These are phyloP conservation scores for Neoitamus cyanurus DNA, from an alignment of 2,888 invertebrate species.

Conservation along the genomic window DNA sequence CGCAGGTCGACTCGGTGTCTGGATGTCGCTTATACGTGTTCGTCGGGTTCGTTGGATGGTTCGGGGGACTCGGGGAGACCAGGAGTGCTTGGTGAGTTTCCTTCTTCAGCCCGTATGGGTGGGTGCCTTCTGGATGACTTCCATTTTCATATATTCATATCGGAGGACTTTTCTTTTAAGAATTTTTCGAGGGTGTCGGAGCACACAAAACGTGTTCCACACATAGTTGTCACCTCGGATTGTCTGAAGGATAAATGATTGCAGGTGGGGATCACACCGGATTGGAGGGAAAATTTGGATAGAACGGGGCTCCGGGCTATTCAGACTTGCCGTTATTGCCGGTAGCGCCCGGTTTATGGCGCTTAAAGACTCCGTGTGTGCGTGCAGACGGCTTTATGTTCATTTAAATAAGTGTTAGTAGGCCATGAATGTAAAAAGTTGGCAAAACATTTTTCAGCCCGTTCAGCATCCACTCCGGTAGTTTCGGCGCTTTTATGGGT, in stretches of 20 bases:
- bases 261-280: neutral
- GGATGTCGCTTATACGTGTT: neutral
- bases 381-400: slow-evolving; percentile 5
- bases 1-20: neutral
- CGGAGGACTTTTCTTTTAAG: neutral
- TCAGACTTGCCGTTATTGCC: slow-evolving; percentile 42
- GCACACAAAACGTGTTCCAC: neutral
- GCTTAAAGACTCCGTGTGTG: neutral
- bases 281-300: neutral
- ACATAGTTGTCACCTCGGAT: slow-evolving; percentile 5
- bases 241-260: slow-evolving; percentile 31
- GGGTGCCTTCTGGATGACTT: neutral
- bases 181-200: neutral
- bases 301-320: slow-evolving; percentile 19
- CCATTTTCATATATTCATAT: slow-evolving; percentile 17
- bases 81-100: neutral
- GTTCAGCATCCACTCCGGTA: neutral
- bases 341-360: neutral
- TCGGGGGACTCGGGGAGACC: neutral
- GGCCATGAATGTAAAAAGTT: slow-evolving; percentile 3
- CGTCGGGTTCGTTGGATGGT: neutral
- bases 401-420: slow-evolving; percentile 33
- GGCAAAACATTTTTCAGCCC: neutral
- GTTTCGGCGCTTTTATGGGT: neutral
- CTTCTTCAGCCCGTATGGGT: neutral